Evolutionary conservation across 2,113 vertebrate genomes (phyloP).

Genomic region (Corynorhinus townsendii): DNA sequence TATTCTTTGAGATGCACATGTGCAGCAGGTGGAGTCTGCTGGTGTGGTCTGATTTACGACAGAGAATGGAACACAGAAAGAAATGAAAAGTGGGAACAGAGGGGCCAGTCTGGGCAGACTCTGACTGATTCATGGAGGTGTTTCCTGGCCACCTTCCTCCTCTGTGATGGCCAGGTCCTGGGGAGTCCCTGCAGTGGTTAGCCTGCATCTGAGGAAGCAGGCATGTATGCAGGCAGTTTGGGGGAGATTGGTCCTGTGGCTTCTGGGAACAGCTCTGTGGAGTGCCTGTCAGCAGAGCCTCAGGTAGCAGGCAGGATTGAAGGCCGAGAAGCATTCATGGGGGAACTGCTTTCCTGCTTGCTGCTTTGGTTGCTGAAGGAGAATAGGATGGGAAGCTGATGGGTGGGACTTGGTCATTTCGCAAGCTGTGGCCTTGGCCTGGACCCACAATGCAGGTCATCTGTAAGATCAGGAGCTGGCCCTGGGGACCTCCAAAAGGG

Average conservation of each 20-base stretch:
- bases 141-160: background rate
- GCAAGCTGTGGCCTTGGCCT: background rate
- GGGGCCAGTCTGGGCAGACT: background rate
- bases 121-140: fast-evolving
- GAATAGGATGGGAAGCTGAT: background rate
- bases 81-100: background rate
- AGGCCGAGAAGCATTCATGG: background rate
- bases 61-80: background rate
- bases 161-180: background rate
- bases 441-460: background rate
- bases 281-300: fast-evolving
- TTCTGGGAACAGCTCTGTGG: background rate
- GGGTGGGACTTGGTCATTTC: background rate
- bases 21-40: no score
- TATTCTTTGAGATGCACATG: fast-evolving
- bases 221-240: background rate
- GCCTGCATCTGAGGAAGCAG: background rate
- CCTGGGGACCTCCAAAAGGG: background rate
- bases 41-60: background rate
- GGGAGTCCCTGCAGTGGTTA: background rate
- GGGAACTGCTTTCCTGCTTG: background rate
- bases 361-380: background rate
- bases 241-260: background rate
- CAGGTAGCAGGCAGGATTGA: background rate
- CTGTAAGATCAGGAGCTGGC: background rate